Evolutionary conservation across 2,888 invertebrate genomes (phyloP).

Genomic region (Spodoptera littoralis): DNA sequence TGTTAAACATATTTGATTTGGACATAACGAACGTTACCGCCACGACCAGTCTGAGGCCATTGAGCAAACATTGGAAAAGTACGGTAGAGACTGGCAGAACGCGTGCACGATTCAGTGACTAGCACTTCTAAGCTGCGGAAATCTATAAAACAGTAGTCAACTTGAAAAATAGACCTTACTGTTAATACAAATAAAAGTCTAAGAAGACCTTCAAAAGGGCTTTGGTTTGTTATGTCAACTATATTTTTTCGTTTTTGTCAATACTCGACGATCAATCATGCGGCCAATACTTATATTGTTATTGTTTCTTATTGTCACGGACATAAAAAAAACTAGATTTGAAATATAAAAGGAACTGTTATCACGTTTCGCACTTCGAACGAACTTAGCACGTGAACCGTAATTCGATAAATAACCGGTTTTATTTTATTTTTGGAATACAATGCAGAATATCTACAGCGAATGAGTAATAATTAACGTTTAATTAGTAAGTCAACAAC

Average conservation of each 20-base stretch:
- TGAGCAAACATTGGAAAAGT: constrained; percentile 85
- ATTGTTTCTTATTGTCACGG: not conserved
- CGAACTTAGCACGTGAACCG: not conserved
- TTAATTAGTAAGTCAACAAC: not conserved
- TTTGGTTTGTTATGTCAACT: no score
- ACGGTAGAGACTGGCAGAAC: constrained; percentile 61
- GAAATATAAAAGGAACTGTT: not conserved
- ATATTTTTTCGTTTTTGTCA: no score
- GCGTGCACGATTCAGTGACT: constrained; percentile 26
- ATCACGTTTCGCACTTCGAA: constrained; percentile 10
- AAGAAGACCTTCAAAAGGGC: no score
- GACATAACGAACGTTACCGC: constrained; percentile 72
- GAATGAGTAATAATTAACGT: not conserved
- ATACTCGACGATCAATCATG: no score
- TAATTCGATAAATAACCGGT: constrained; percentile 15
- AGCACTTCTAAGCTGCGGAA: constrained; percentile 3
- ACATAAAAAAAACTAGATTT: constrained; percentile 8
- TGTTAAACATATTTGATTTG: constrained; percentile 83
- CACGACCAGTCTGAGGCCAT: constrained; percentile 63
- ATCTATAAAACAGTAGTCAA: not conserved
- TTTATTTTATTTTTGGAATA: constrained; percentile 3
- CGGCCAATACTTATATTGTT: not conserved
- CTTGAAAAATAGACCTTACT: not conserved
- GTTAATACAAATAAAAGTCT: no score
- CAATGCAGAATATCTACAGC: not conserved